A percentile compares a stretch with the other conserved stretches of the same genome.
Evolutionary conservation across 2,113 vertebrate species (phyloP).

Genomic region (Phycodurus eques): DNA sequence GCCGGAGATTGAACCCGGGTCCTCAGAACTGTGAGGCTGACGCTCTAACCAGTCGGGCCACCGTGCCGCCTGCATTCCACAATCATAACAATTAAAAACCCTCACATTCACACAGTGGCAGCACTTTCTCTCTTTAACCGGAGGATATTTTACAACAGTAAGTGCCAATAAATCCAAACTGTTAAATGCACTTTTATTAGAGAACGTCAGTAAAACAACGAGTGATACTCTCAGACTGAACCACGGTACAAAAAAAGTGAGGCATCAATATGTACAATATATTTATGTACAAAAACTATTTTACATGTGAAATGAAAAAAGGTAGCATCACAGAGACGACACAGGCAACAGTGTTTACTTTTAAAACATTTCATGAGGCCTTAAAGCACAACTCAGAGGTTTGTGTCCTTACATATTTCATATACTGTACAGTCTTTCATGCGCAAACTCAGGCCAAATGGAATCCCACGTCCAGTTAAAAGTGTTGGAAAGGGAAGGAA

Average conservation of each 20-base stretch:
- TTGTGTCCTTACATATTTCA: slow-evolving; percentile 4
- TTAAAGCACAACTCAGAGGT: slow-evolving; percentile 6
- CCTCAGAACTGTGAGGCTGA: no score
- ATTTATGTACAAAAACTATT: slow-evolving; percentile 73
- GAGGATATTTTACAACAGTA: not conserved
- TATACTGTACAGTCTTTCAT: slow-evolving; percentile 19
- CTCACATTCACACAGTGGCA: no score
- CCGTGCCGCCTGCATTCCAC: no score
- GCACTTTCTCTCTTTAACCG: no score
- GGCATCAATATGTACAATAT: slow-evolving; percentile 75
- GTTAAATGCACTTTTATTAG: slow-evolving; percentile 77
- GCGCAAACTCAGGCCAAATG: slow-evolving; percentile 25
- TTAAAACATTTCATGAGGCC: slow-evolving; percentile 34
- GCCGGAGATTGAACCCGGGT: no score
- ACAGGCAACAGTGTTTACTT: slow-evolving; percentile 60
- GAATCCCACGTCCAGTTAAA: not conserved
- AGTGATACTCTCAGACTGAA: slow-evolving; percentile 60
- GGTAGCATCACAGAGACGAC: slow-evolving; percentile 62
- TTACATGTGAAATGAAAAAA: slow-evolving; percentile 71
- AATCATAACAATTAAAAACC: no score
- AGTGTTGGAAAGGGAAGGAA: not conserved
- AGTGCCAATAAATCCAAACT: slow-evolving; percentile 12
- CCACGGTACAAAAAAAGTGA: slow-evolving; percentile 65
- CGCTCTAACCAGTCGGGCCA: no score
- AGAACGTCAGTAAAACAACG: slow-evolving; percentile 48